These are phyloP conservation scores for Agrotis segetum DNA, from an alignment of 2,888 invertebrate genomes.

Conservation along the genomic window DNA sequence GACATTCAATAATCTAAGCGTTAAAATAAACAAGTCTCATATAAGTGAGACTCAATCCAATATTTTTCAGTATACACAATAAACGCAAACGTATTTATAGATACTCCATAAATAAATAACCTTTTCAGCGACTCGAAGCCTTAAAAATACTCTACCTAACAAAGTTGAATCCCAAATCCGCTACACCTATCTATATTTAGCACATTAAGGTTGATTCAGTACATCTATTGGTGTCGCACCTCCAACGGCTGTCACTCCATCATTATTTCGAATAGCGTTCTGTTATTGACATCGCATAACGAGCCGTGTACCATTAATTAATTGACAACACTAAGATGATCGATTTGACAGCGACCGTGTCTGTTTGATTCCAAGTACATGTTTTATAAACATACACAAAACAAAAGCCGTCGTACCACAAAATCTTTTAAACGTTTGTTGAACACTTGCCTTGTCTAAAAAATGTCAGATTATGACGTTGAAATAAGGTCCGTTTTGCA, in stretches of 20 bases:
- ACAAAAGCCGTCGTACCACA: too few relatives aligned
- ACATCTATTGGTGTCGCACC: constrained; percentile 31
- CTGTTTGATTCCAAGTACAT: background rate
- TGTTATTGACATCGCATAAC: constrained; percentile 45
- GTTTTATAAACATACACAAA: too few relatives aligned
- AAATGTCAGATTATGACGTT: too few relatives aligned
- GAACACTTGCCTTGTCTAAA: too few relatives aligned
- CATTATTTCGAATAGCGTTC: constrained; percentile 45
- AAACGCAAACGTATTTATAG: constrained; percentile 16
- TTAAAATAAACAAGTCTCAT: background rate
- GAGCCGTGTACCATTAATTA: constrained; percentile 53
- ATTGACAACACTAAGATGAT: constrained; percentile 48
- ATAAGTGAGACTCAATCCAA: background rate
- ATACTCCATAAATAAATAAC: constrained; percentile 40
- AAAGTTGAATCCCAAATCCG: constrained; percentile 20
- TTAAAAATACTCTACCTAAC: constrained; percentile 21
- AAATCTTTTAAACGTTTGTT: too few relatives aligned
- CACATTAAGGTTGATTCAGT: constrained; percentile 11
- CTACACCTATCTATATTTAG: constrained; percentile 38
- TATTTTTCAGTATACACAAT: background rate
- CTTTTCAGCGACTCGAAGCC: constrained; percentile 9
- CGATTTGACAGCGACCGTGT: constrained; percentile 27
- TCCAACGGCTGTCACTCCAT: constrained; percentile 46
- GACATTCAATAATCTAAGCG: too few relatives aligned
- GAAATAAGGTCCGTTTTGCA: too few relatives aligned